Conservation (phyloP, 2,113 vertebrate species). For the Podarcis muralis region DNA sequence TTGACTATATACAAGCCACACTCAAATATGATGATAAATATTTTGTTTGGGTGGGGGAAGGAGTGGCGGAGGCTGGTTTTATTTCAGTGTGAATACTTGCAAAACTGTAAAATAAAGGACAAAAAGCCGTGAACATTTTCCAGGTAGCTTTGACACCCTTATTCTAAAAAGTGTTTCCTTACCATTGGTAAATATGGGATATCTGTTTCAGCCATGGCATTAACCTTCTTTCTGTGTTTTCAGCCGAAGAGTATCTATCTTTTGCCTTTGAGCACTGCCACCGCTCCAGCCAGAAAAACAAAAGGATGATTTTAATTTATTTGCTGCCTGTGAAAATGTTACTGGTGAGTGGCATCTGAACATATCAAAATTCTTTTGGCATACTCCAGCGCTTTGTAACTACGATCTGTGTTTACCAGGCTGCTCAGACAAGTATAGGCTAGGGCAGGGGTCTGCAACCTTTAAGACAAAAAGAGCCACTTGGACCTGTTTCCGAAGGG, state of each 20-base stretch:
- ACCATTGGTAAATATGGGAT: neutral
- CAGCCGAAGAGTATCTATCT: constrained; percentile 94
- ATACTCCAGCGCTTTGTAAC: neutral
- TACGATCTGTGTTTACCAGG: neutral
- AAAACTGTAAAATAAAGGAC: neutral
- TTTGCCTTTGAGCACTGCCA: constrained; percentile 94
- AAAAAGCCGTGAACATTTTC: neutral
- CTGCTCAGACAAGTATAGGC: neutral
- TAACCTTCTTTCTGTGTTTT: constrained; percentile 18
- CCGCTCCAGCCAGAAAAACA: constrained; percentile 94
- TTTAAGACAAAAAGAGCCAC: too few relatives aligned
- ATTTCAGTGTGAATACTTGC: neutral
- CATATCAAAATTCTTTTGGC: too few relatives aligned
- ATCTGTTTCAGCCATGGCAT: fast-evolving
- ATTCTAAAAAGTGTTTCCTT: neutral
- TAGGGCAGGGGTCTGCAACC: too few relatives aligned
- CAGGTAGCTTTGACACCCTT: neutral
- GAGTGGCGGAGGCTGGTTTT: neutral
- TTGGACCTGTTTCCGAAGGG: too few relatives aligned
- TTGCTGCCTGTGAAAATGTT: constrained; percentile 98
- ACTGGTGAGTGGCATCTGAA: constrained; percentile 79
- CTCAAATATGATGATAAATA: neutral
- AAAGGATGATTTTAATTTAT: constrained; percentile 96
- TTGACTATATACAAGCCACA: neutral
- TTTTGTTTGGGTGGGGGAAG: neutral